Base-by-base conservation (phyloP, 1,140 invertebrate species). In the Anadara kagoshimensis region DNA sequence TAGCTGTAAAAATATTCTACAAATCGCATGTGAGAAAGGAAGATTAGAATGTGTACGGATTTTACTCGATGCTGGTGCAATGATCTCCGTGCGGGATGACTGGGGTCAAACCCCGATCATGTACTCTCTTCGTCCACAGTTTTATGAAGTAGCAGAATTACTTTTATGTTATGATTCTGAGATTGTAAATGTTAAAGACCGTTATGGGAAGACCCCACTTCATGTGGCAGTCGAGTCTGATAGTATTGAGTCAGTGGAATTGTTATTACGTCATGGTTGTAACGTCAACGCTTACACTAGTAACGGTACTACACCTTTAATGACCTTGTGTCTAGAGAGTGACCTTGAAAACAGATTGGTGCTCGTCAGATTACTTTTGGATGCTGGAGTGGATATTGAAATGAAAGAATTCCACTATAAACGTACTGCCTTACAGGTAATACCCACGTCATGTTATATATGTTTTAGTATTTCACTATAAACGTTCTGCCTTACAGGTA, bases 81-180 rank as follows among this genome's bases (percentile, higher is more conserved):
- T 62, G 5, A 56, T 81, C 18, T 61, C 67, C 14, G 61, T 69
- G 10, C 26, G 73, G 22, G 79, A 81, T 54, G 69, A 77, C 61
- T 81, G 79, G 79, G 61, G 77, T 12, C 75, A 77, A 58, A 77
- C 79, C 4, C 79, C 79, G 3, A 53, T 81, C 1, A 75, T 77
- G 70, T 79, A 76, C 54, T 69, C 71, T 29, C 62, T 77, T 5
- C 49, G 66, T 18, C 62, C 75, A 8, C 61, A 76, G 26, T 72
- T 69, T 56, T 18, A 57, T 26, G 77, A 81, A 12, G 57, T 79
- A 2, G 70, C 66, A n/a, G 41, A 81, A n/a, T 49, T 76, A 14
- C 59, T 81, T 0, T 47, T 78, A 16, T 53, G 29, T 29, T 41
- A 67, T 36, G 24, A 67, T 26, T 63, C 70, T 11, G 44, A 61